phyloP scores from a whole-genome alignment of 2,797 vertebrate species.

The Pitangus sulphuratus region DNA sequence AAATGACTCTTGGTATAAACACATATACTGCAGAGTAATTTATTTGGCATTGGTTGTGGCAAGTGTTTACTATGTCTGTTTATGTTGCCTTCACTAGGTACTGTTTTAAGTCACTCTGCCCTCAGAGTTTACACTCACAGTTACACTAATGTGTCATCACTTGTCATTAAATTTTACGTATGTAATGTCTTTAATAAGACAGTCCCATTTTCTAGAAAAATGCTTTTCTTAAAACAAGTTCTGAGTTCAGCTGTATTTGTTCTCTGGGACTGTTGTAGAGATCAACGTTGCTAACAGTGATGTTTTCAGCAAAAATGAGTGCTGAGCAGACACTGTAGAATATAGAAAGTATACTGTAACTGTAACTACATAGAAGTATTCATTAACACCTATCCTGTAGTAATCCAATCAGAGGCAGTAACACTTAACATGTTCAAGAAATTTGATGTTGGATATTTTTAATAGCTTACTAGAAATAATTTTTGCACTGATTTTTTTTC shows the following conservation, averaged over 20 bases:
- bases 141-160: neutral
- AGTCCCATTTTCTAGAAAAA: neutral
- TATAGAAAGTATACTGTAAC: neutral
- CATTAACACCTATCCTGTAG: neutral
- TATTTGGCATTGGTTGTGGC: neutral
- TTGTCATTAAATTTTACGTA: neutral
- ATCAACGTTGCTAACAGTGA: neutral
- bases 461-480: neutral
- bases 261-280: neutral
- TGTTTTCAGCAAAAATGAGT: neutral
- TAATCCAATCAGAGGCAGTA: neutral
- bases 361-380: accelerated
- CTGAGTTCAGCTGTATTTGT: neutral
- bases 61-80: neutral
- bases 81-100: neutral
- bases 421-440: neutral
- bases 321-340: neutral
- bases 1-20: neutral
- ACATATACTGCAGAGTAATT: neutral
- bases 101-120: neutral
- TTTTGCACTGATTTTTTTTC: neutral
- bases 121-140: neutral
- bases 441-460: neutral
- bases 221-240: neutral
- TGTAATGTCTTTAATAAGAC: neutral